Conservation (phyloP, 35 echinoderm and acorn worm genomes). For the Heliocidaris tuberculata region DNA sequence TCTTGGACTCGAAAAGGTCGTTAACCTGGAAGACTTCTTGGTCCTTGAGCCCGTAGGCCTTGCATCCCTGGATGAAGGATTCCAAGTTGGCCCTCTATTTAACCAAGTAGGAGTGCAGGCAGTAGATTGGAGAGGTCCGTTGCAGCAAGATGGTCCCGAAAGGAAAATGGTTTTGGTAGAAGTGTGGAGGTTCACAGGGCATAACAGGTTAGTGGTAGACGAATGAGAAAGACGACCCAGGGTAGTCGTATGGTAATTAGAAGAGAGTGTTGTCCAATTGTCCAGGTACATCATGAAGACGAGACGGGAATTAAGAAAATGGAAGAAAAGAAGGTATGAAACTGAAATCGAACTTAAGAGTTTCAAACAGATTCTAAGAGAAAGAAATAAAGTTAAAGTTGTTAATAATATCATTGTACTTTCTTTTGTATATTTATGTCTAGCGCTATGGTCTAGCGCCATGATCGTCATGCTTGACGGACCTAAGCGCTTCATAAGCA, state of each 20-base stretch:
- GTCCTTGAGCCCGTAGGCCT: slow-evolving; percentile 75
- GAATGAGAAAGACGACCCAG: background rate
- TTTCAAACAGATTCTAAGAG: too few species aligned
- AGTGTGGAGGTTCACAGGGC: background rate
- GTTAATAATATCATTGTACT: too few species aligned
- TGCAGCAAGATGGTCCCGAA: background rate
- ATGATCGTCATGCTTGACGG: too few species aligned
- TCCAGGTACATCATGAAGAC: background rate
- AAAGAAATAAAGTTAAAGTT: too few species aligned
- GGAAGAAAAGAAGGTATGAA: background rate
- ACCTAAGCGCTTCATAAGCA: too few species aligned
- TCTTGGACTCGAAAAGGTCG: slow-evolving; percentile 93
- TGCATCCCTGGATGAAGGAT: slow-evolving; percentile 75
- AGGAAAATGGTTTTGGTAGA: too few species aligned
- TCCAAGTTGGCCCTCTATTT: slow-evolving; percentile 93
- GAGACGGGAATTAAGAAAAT: background rate
- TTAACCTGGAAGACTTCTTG: slow-evolving; percentile 95
- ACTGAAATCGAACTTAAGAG: too few species aligned
- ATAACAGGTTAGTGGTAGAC: background rate
- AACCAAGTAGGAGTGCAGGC: background rate
- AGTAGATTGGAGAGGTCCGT: background rate
- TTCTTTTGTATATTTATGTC: too few species aligned
- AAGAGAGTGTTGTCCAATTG: too few species aligned
- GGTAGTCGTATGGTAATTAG: background rate
- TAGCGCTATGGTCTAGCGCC: too few species aligned